These are phyloP conservation scores for Limnephilus auricula DNA, from an alignment of 2,888 invertebrate species.

Conservation along the genomic window DNA sequence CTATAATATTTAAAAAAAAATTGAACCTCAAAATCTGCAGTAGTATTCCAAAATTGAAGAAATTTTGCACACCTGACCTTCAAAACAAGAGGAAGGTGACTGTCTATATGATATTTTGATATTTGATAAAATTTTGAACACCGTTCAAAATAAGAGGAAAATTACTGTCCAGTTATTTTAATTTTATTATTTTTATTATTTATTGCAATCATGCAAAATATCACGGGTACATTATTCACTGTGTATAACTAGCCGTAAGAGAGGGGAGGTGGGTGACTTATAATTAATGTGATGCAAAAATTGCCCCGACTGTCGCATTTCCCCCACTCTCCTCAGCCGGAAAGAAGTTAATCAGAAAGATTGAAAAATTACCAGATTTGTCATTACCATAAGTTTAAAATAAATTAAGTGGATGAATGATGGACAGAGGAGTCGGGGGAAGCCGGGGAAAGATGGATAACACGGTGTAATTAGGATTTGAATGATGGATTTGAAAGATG, in stretches of 20 bases:
- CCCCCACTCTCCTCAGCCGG: neutral
- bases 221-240: neutral
- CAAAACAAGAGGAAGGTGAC: no score
- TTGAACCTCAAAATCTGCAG: no score
- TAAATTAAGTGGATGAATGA: neutral
- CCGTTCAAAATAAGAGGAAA: no score
- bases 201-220: neutral
- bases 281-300: neutral
- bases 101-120: no score
- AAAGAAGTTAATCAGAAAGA: neutral
- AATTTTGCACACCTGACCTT: no score
- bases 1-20: no score
- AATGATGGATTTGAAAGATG: neutral
- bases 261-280: neutral
- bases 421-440: neutral
- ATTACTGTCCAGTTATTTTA: no score
- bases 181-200: no score
- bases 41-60: no score
- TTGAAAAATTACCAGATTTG: neutral
- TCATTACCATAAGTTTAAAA: constrained; percentile 2
- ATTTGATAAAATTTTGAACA: no score
- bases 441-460: neutral
- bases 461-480: neutral
- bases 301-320: neutral
- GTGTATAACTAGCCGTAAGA: neutral